Evolutionary conservation across 2,888 invertebrate species (phyloP).

Genomic region (Spisula solida): DNA sequence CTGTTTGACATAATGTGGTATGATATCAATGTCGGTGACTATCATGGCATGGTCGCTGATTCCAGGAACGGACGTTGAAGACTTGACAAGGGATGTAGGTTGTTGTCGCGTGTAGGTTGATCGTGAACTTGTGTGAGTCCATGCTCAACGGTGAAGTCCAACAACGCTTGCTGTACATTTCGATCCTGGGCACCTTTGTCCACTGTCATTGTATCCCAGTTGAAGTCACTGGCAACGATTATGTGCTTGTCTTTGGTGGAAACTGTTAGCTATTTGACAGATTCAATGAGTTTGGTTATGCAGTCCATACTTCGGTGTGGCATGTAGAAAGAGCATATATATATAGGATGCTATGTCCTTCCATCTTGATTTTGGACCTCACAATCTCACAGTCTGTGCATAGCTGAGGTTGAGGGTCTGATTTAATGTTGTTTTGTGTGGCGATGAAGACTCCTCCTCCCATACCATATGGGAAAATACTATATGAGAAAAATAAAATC

Average conservation of each 20-base stretch:
- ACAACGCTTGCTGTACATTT: constrained; percentile 55
- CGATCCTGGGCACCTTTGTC: constrained; percentile 37
- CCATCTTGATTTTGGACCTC: constrained; percentile 41
- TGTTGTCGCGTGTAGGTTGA: constrained; percentile 50
- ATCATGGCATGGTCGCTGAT: too few species aligned
- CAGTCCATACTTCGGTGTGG: constrained; percentile 44
- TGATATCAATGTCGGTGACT: constrained; percentile 61
- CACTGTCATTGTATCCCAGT: constrained; percentile 41
- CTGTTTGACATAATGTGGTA: constrained; percentile 65
- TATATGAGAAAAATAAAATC: too few species aligned
- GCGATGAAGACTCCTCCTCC: constrained; percentile 55
- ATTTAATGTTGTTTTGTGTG: background rate
- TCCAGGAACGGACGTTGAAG: too few species aligned
- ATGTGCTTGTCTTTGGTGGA: constrained; percentile 37
- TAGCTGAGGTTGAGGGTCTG: constrained; percentile 41
- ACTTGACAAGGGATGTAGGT: too few species aligned
- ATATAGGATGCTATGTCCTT: constrained; percentile 26
- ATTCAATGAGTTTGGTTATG: constrained; percentile 29
- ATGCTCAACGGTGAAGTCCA: constrained; percentile 50
- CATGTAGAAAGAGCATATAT: constrained; percentile 57
- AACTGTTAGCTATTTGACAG: constrained; percentile 18
- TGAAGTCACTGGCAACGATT: constrained; percentile 54
- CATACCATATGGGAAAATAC: background rate
- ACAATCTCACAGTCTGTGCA: constrained; percentile 55
- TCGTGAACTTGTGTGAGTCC: constrained; percentile 56